Base-by-base conservation (phyloP, 2,797 vertebrate genomes). In the Neomorphus geoffroyi region DNA sequence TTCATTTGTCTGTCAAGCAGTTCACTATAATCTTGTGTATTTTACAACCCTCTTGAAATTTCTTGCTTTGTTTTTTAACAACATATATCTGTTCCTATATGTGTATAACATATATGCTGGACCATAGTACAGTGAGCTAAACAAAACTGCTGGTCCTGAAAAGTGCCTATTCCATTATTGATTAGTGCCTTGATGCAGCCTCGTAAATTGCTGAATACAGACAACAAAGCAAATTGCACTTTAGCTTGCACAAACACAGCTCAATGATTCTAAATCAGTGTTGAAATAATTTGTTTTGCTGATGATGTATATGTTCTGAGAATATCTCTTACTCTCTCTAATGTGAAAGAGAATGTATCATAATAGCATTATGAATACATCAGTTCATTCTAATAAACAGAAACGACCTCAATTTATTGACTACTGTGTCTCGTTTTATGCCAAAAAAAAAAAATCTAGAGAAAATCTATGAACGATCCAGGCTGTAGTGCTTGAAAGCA, bases 171-270 rank as follows among this genome's bases (percentile, higher is more conserved):
- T 96, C 65, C 11, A 32, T 80, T 96, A 98, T 98, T 97, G 97
- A 98, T 98, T 92, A 78, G 58, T 43, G 85, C 97, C 97, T 94
- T 94, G 81, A 96, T 92, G 86, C 37, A 89, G 54, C n/a, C 82
- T 94, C 93, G 97, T 98, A 98, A 98, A 98, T 98, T 96, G 94
- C 91, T 84, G 83, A 83, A 85, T 53, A 93, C 66, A 79, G 91
- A 98, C 95, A 97, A 97, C 95, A 95, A 97, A 97, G 96, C 94
- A 98, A 97, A 98, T 97, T 98, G 94, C 90, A 53, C 93, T 96
- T 96, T 96, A 90, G 89, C 78, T 89, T 96, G 89, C 96, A 96
- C 96, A 97, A 97, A 96, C 80, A 94, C 92, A 94, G 86, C 74
- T 96, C 94, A 91, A 80, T 89, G 73, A 95, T 92, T 97, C 92